Percentiles rank a stretch among this genome's conserved stretches.
Conservation (phyloP, 1,140 invertebrate species). For the Drosophila trapezifrons region DNA sequence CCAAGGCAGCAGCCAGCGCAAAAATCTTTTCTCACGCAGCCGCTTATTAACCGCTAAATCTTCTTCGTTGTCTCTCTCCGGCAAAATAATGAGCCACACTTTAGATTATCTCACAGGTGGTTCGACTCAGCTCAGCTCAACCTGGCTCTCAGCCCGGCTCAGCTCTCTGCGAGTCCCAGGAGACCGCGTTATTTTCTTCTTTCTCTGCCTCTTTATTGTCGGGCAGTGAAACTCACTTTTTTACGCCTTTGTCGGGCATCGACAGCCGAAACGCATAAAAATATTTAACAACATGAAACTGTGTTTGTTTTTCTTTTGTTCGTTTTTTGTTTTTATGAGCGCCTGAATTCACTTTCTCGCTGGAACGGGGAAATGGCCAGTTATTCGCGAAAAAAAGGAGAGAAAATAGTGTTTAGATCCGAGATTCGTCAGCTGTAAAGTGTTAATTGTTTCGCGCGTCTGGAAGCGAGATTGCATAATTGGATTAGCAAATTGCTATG, state of each 20-base stretch:
- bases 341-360: conserved; percentile 50
- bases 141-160: background rate
- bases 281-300: conserved; percentile 42
- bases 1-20: conserved; percentile 25
- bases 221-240: conserved; percentile 37
- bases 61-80: conserved; percentile 38
- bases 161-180: too few species aligned
- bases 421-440: conserved; percentile 38
- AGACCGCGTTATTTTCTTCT: background rate
- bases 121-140: conserved; percentile 15
- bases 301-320: conserved; percentile 21
- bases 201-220: conserved; percentile 33
- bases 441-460: conserved; percentile 50
- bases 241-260: conserved; percentile 39
- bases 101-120: conserved; percentile 74
- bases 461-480: conserved; percentile 37
- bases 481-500: conserved; percentile 36
- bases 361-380: conserved; percentile 26
- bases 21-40: conserved; percentile 70
- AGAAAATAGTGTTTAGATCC: conserved; percentile 20
- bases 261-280: conserved; percentile 45
- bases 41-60: conserved; percentile 72
- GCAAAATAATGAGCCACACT: conserved; percentile 57
- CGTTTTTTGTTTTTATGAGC: conserved; percentile 36
- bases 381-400: conserved; percentile 22